phyloP scores from a whole-genome alignment of 2,113 vertebrate species.

The Cebidichthys violaceus region DNA sequence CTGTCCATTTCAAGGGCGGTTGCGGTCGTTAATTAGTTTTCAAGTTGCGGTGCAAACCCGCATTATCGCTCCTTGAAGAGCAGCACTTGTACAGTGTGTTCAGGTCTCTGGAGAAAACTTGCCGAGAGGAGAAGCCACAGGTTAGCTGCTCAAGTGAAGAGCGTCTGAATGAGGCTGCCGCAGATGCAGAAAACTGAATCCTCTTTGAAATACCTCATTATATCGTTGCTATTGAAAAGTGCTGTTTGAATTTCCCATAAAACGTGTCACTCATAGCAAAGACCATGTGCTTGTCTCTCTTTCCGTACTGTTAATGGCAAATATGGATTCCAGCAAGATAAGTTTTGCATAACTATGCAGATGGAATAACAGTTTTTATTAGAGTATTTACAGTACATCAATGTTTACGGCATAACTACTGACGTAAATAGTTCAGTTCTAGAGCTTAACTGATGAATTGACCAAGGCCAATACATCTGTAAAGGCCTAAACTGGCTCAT shows the following conservation, averaged over 20 bases:
- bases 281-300: too few relatives aligned
- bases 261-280: not conserved
- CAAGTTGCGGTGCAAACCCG: slow-evolving; percentile 18
- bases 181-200: not conserved
- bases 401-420: not conserved
- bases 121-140: slow-evolving; percentile 13
- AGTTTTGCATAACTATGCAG: not conserved
- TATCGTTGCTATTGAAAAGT: not conserved
- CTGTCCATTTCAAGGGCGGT: slow-evolving; percentile 23
- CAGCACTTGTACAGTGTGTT: not conserved
- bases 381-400: not conserved
- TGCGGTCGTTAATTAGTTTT: slow-evolving; percentile 35
- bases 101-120: slow-evolving; percentile 12
- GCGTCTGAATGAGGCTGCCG: slow-evolving; percentile 16
- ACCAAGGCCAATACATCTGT: not conserved
- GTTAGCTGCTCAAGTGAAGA: slow-evolving; percentile 18
- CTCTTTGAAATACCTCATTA: slow-evolving; percentile 22
- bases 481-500: not conserved
- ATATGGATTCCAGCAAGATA: not conserved
- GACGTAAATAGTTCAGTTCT: not conserved
- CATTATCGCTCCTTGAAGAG: slow-evolving; percentile 43
- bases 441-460: not conserved
- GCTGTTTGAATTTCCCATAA: not conserved
- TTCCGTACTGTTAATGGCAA: too few relatives aligned
- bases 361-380: not conserved